Evolutionary conservation across 2,113 vertebrate genomes (phyloP), one percentile per base, ranked within the genome.

Genomic region (Origma solitaria): DNA sequence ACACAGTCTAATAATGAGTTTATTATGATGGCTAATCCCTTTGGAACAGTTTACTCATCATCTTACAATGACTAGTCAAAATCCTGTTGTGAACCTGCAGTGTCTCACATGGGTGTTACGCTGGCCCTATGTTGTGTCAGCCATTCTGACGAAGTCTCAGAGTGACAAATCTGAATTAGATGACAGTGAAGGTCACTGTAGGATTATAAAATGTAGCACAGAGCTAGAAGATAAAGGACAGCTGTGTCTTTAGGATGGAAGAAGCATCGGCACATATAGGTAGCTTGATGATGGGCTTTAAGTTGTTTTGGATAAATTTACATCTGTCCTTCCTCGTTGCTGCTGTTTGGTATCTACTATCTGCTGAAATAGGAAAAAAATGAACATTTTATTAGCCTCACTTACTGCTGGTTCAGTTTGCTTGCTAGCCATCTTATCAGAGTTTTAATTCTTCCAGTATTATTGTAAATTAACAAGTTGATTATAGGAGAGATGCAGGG

Each of bases 71-170:
- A 42, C 54, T 53, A 31, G 57, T 45, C 45, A 70, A 62, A 56
- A 47, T 69, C 49, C 30, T 3, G 1, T 27, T 44, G n/a, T 38
- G 53, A 71, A 31, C 17, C 42, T 70, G 0, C 56, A 25, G 30
- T 28, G n/a, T 42, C 49, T 72, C 4, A 0, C 10, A 1, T 13
- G 22, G 22, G 4, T 19, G 21, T 78, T 54, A 11, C 1, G 7
- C 25, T 19, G 27, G 23, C 64, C 5, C 2, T 68, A 15, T 57
- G 37, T 66, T 49, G 6, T 13, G 47, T 53, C 51, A 66, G 51
- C 31, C 27, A 3, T 69, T 78, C 40, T 64, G 35, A 5, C 19
- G 12, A 33, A 22, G 33, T 35, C n/a, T 61, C 45, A 58, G 49
- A 81, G 28, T 35, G 37, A 2, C 3, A 65, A 82, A 21, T 71